Evolutionary conservation across 2,888 invertebrate species (phyloP).

Genomic region (Cephus nigrinus): DNA sequence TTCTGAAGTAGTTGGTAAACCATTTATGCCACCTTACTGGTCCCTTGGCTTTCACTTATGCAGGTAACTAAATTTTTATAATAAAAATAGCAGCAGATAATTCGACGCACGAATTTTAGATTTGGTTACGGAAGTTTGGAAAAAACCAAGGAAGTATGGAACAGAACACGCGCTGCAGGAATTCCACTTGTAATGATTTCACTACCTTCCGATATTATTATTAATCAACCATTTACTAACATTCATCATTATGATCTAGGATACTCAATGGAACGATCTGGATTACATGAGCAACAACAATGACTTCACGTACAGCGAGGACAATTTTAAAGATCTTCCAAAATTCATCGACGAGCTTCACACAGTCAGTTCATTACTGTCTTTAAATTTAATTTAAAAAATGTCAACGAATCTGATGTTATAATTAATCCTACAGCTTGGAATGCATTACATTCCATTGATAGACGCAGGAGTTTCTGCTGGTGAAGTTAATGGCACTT

Average conservation of each 20-base stretch:
- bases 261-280: constrained; percentile 87
- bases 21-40: constrained; percentile 90
- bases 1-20: constrained; percentile 77
- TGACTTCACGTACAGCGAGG: constrained; percentile 81
- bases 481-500: constrained; percentile 74
- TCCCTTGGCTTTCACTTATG: constrained; percentile 89
- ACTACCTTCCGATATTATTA: constrained; percentile 2
- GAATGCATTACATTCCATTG: constrained; percentile 82
- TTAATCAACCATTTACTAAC: constrained; percentile 11
- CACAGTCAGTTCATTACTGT: constrained; percentile 49
- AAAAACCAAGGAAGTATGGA: constrained; percentile 75
- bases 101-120: constrained; percentile 54
- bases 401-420: not conserved
- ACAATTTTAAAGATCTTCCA: constrained; percentile 73
- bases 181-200: constrained; percentile 77
- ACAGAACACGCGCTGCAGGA: constrained; percentile 77
- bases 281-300: constrained; percentile 85
- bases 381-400: not conserved
- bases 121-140: constrained; percentile 77
- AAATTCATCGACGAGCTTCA: constrained; percentile 79
- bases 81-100: not conserved
- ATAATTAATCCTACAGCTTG: constrained; percentile 57
- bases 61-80: constrained; percentile 66
- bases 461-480: constrained; percentile 84
- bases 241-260: constrained; percentile 65